Base-by-base conservation (phyloP, 2,113 vertebrate species). In the Hystrix brachyura region DNA sequence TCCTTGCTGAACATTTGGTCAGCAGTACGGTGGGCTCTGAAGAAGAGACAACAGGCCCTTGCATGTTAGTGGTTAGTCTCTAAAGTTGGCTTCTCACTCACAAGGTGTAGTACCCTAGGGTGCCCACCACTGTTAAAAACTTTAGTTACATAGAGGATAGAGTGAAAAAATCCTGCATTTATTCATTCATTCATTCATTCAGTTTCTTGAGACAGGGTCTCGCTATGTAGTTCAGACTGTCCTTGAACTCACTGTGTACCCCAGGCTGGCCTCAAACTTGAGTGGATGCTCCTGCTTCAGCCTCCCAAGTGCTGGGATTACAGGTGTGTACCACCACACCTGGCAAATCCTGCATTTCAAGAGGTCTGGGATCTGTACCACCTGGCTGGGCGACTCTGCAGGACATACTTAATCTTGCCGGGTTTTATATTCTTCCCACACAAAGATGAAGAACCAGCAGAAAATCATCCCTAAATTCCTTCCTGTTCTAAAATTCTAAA, bases 391-490 rank as follows among this genome's bases (percentile, higher is more conserved):
- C 87, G 65, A 87, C 48, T 90, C 67, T 64, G 62, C 64, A 71
- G 13, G 51, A 82, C 38, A 34, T 62, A 14, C 74, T 87, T 87
- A 96, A 64, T 94, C n/a, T 94, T 67, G 94, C 27, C 18, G 59
- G 67, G 55, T 46, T 95, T 97, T n/a, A 46, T 94, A 91, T 92
- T 97, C 84, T 92, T 95, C 9, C 79, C 55, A 32, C 69, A 62
- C 34, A 93, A 94, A 87, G 64, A 72, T 90, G 67, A 94, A 95
- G 27, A 95, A 84, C 69, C 78, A 87, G 59, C n/a, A 90, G 53
- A 85, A 88, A 96, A 74, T 90, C 15, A 84, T 87, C n/a, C 96
- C 72, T 91, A 95, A 92, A 87, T 91, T 51, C 53, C 59, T 82
- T 94, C 69, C 51, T 72, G 17, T 95, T 90, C n/a, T 84, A 82